A percentile compares a stretch with the other conserved stretches of the same genome.
Conservation (phyloP, 2,113 vertebrate species). For the Melanostigma gelatinosum region DNA sequence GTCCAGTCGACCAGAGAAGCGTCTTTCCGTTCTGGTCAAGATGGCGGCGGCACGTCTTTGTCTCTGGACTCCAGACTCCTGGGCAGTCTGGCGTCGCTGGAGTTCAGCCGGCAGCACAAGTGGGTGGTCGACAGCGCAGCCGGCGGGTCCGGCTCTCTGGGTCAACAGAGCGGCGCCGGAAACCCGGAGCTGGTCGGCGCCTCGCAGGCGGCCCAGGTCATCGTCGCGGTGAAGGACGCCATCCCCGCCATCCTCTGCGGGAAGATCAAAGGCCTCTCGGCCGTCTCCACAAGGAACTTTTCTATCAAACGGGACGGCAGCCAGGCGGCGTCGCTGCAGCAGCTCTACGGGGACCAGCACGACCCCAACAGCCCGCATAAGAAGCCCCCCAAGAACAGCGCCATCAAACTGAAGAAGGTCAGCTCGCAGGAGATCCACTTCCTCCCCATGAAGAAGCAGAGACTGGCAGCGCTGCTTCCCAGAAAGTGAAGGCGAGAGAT, state of each 20-base stretch:
- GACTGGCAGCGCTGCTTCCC: slow-evolving; percentile 94
- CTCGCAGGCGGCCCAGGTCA: slow-evolving; percentile 96
- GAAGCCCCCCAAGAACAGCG: slow-evolving; percentile 92
- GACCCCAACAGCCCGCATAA: slow-evolving; percentile 86
- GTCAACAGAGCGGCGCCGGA: slow-evolving; percentile 79
- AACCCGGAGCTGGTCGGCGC: slow-evolving; percentile 91
- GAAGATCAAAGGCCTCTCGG: slow-evolving; percentile 96
- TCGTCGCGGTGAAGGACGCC: slow-evolving; percentile 96
- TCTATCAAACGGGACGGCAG: slow-evolving; percentile 94
- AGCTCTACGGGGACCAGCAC: slow-evolving; percentile 87
- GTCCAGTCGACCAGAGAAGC: slow-evolving; percentile 64
- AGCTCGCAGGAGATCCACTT: slow-evolving; percentile 98
- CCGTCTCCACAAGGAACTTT: slow-evolving; percentile 99
- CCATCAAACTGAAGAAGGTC: slow-evolving; percentile 98
- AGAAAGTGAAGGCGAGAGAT: slow-evolving; percentile 87
- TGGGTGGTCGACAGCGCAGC: slow-evolving; percentile 86
- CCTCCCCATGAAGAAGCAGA: slow-evolving; percentile 98
- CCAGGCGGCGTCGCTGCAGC: slow-evolving; percentile 90
- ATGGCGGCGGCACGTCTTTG: slow-evolving; percentile 64
- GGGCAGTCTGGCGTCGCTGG: slow-evolving; percentile 80
- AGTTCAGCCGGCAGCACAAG: slow-evolving; percentile 88
- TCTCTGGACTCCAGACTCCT: slow-evolving; percentile 82
- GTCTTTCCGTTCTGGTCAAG: slow-evolving; percentile 64
- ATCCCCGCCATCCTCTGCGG: slow-evolving; percentile 96
- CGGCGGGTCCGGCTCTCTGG: slow-evolving; percentile 61